A percentile compares a stretch with the other conserved stretches of the same genome.
phyloP scores from a whole-genome alignment of 2,113 vertebrate species.

The Urocolius indicus region DNA sequence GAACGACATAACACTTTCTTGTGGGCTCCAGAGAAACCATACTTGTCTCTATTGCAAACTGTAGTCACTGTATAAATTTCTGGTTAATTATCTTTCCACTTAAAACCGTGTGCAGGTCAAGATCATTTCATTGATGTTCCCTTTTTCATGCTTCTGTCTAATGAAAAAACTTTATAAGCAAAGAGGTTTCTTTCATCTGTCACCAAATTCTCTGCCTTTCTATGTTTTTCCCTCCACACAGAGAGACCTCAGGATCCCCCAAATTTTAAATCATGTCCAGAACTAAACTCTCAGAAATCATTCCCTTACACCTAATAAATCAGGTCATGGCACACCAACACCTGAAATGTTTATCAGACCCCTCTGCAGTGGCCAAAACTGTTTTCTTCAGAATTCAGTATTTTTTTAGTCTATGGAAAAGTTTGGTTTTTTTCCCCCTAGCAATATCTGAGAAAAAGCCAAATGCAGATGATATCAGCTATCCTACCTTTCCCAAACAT shows the following conservation, averaged over 20 bases:
- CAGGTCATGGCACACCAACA: neutral
- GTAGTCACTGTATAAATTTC: neutral
- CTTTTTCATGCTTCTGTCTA: neutral
- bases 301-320: neutral
- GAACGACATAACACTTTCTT: neutral
- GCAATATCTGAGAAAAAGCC: neutral
- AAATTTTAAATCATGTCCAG: neutral
- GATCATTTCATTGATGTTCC: neutral
- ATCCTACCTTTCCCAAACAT: fast-evolving
- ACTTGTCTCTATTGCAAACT: neutral
- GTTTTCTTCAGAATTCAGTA: neutral
- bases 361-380: neutral
- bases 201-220: neutral
- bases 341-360: neutral
- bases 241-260: fast-evolving
- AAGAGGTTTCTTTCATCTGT: neutral
- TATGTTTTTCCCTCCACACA: neutral
- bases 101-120: neutral
- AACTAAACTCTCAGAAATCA: neutral
- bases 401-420: neutral
- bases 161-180: neutral
- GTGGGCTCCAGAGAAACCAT: neutral
- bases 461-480: neutral
- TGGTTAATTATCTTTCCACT: neutral
- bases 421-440: neutral